phyloP scores from a whole-genome alignment of 2,888 invertebrate genomes.

The Pterostichus madidus region DNA sequence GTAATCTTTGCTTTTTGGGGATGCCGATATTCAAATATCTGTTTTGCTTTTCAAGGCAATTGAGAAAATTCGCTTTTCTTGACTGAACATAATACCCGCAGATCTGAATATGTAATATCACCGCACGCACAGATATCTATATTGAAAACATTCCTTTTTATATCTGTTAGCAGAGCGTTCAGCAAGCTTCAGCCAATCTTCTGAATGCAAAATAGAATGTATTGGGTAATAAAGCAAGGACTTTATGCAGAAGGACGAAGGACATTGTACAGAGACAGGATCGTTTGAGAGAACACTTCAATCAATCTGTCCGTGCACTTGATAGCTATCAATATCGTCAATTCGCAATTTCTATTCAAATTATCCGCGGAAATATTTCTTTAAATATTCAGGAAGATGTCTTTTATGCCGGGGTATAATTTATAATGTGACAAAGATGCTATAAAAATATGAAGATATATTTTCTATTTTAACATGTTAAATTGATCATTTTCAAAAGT shows the following conservation, averaged over 20 bases:
- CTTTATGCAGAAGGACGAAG: constrained; percentile 17
- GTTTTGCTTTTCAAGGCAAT: constrained; percentile 61
- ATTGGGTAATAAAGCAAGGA: constrained; percentile 53
- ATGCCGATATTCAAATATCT: constrained; percentile 56
- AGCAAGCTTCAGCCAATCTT: constrained; percentile 44
- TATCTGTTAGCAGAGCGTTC: constrained; percentile 21
- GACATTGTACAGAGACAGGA: background rate
- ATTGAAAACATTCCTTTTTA: constrained; percentile 64
- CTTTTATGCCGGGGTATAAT: background rate
- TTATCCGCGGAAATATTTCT: background rate
- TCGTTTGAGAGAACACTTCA: background rate
- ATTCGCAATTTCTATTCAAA: constrained; percentile 4
- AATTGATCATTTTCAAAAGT: too few relatives aligned
- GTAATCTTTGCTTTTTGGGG: too few relatives aligned
- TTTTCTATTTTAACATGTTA: too few relatives aligned
- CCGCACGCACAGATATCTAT: constrained; percentile 50
- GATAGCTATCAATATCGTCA: constrained; percentile 12
- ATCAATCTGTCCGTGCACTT: background rate
- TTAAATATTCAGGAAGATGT: background rate
- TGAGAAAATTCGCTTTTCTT: constrained; percentile 64
- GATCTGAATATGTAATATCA: constrained; percentile 63
- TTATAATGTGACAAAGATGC: background rate
- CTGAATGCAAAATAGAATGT: constrained; percentile 53
- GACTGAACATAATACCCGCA: constrained; percentile 60
- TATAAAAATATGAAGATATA: background rate